A percentile compares a stretch with the other conserved stretches of the same genome.
These are phyloP conservation scores for Caenorhabditis tropicalis DNA, from an alignment of 1,140 invertebrate species.

Conservation along the genomic window DNA sequence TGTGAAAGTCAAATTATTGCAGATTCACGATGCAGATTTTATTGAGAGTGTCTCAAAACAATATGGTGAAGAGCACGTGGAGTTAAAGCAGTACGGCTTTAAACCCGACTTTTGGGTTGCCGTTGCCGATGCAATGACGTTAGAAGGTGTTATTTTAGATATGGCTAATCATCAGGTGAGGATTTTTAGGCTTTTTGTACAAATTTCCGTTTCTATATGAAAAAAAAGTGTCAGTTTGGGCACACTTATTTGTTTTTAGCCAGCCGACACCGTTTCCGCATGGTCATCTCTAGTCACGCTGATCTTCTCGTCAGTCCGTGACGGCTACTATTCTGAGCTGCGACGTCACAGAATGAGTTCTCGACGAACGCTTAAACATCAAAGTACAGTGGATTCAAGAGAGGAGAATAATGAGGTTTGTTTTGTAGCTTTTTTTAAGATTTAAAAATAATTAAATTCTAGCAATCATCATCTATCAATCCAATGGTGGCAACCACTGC, in stretches of 20 bases:
- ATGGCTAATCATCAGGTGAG: constrained; percentile 66
- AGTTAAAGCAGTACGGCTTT: constrained; percentile 66
- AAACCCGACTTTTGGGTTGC: constrained; percentile 70
- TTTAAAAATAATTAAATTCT: too few relatives aligned
- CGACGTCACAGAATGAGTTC: constrained; percentile 65
- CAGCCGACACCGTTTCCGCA: constrained; percentile 67
- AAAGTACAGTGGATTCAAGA: constrained; percentile 55
- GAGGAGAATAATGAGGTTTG: constrained; percentile 32
- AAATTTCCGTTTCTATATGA: too few relatives aligned
- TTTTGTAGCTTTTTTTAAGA: neutral
- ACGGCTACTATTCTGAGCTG: constrained; percentile 67
- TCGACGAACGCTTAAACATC: constrained; percentile 56
- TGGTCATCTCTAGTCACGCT: constrained; percentile 68
- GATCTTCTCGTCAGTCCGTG: constrained; percentile 66
- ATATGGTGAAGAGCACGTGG: constrained; percentile 68
- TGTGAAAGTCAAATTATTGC: constrained; percentile 17
- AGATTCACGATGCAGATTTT: constrained; percentile 66
- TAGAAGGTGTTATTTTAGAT: constrained; percentile 67
- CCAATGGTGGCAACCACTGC: neutral
- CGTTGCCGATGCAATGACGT: constrained; percentile 67
- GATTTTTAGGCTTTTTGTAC: too few relatives aligned
- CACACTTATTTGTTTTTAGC: too few relatives aligned
- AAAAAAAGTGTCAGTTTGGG: too few relatives aligned
- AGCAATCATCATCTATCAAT: neutral
- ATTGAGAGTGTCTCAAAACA: constrained; percentile 58